These are phyloP conservation scores for Neomorphus geoffroyi DNA, from an alignment of 2,797 vertebrate species.

Conservation along the genomic window DNA sequence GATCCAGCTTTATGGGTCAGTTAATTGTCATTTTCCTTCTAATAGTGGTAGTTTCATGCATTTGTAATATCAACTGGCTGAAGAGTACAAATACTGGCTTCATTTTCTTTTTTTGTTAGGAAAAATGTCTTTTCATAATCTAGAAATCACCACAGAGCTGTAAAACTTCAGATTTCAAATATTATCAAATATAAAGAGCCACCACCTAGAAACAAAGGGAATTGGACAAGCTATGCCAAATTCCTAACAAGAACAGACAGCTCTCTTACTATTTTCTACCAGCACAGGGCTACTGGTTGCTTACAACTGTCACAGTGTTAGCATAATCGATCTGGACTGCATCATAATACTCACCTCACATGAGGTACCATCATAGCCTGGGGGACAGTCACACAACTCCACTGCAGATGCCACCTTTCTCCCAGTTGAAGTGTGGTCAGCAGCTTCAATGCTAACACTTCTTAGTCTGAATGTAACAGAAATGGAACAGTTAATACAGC, in stretches of 20 bases:
- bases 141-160: background rate
- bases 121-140: background rate
- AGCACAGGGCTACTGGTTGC: background rate
- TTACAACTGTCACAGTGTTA: background rate
- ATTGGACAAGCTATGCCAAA: background rate
- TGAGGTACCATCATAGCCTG: conserved; percentile 88
- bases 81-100: background rate
- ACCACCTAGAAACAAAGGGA: background rate
- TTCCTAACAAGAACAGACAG: background rate
- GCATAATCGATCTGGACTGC: background rate
- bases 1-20: background rate
- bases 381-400: conserved; percentile 90
- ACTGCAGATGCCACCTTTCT: conserved; percentile 80
- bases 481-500: background rate
- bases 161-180: background rate
- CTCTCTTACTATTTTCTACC: background rate
- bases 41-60: background rate
- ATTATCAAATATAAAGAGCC: background rate
- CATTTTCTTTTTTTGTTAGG: background rate
- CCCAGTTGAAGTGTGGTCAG: conserved; percentile 65
- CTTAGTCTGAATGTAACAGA: conserved; percentile 68
- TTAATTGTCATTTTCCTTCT: background rate
- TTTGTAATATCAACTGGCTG: background rate
- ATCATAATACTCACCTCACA: conserved; percentile 86
- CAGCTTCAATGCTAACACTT: conserved; percentile 77